Conservation (phyloP, 2,113 vertebrate genomes). For the Acrocephalus arundinaceus region DNA sequence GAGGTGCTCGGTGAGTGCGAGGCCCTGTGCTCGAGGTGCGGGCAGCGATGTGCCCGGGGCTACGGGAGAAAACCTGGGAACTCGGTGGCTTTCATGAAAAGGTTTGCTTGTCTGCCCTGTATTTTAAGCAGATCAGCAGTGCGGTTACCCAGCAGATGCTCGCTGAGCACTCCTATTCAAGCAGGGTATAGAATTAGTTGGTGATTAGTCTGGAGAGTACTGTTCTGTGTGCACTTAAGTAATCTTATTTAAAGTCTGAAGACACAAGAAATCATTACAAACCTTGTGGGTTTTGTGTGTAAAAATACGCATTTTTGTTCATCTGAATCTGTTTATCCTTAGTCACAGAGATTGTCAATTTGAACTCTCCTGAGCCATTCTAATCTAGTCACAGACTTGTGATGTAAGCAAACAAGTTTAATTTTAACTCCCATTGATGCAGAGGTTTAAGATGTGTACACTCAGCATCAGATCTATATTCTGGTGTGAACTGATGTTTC, state of each 20-base stretch:
- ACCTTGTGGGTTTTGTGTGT: background rate
- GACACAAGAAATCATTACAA: background rate
- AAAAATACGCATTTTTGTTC: background rate
- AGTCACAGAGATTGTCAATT: background rate
- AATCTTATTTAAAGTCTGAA: background rate
- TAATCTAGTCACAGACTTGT: background rate
- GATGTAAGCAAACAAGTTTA: background rate
- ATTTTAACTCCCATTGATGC: background rate
- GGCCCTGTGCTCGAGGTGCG: background rate
- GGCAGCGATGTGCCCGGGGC: background rate
- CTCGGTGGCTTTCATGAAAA: background rate
- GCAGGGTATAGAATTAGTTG: background rate
- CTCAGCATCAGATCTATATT: background rate
- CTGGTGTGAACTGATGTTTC: background rate
- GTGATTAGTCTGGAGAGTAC: background rate
- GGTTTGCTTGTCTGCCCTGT: background rate
- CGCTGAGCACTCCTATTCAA: background rate
- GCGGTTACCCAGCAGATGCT: background rate
- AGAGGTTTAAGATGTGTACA: background rate
- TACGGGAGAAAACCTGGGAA: background rate
- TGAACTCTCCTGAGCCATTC: background rate
- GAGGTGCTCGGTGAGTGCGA: conserved; percentile 36
- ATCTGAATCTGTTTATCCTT: background rate
- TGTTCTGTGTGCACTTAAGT: background rate
- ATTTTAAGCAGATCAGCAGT: background rate